phyloP scores from a whole-genome alignment of 2,113 vertebrate genomes.

The Gopherus flavomarginatus region DNA sequence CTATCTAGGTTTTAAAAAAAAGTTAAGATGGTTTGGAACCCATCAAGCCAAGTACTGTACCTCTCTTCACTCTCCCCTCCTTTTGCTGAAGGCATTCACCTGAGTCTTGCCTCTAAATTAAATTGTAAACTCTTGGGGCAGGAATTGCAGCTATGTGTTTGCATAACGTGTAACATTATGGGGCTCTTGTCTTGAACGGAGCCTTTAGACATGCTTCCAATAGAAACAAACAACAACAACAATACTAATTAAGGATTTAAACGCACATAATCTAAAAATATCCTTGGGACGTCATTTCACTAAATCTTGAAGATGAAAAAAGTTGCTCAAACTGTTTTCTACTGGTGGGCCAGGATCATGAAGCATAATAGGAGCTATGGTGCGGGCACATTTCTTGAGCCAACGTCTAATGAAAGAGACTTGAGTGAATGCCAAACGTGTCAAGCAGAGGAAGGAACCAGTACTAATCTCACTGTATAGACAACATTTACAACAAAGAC shows the following conservation, averaged over 20 bases:
- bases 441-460: background rate
- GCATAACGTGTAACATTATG: background rate
- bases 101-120: background rate
- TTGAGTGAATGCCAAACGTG: background rate
- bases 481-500: background rate
- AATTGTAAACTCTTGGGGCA: background rate
- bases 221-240: background rate
- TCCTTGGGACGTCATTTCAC: background rate
- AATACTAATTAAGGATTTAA: background rate
- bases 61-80: background rate
- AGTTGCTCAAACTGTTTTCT: background rate
- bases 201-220: background rate
- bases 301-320: background rate
- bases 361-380: background rate
- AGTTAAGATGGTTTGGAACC: background rate
- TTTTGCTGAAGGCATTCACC: background rate
- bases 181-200: background rate
- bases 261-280: background rate
- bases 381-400: background rate
- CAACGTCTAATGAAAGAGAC: background rate
- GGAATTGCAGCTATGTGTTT: rapidly evolving
- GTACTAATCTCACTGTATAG: background rate
- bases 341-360: background rate
- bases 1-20: background rate
- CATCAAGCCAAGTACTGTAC: background rate